phyloP scores from a whole-genome alignment of 2,797 vertebrate genomes.

The Rhabdophis nuchalis region DNA sequence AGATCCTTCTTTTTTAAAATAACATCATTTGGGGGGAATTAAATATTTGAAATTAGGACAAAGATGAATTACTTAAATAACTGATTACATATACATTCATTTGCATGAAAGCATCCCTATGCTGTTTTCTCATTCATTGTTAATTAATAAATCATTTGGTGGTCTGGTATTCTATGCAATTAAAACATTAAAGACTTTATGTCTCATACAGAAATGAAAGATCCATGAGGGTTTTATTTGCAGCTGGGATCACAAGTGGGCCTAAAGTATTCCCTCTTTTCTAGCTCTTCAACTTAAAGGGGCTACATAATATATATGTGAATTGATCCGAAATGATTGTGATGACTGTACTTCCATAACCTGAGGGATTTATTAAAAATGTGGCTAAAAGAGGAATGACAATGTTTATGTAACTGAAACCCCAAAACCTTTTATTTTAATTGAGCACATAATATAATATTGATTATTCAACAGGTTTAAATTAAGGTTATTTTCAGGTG shows the following conservation, averaged over 20 bases:
- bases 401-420: background rate
- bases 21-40: background rate
- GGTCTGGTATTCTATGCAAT: constrained; percentile 28
- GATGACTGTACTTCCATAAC: background rate
- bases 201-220: constrained; percentile 33
- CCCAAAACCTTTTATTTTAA: constrained; percentile 10
- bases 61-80: constrained; percentile 51
- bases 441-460: background rate
- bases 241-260: constrained; percentile 26
- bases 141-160: constrained; percentile 49
- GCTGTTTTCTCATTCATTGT: constrained; percentile 50
- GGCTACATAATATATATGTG: background rate
- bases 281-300: constrained; percentile 41
- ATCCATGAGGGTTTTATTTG: constrained; percentile 37
- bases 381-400: background rate
- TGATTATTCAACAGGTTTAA: constrained; percentile 18
- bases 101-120: constrained; percentile 44
- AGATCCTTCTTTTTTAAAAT: constrained; percentile 13
- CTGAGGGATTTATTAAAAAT: background rate
- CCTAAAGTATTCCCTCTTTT: constrained; percentile 39
- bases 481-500: constrained; percentile 13
- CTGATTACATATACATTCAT: constrained; percentile 45
- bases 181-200: constrained; percentile 39
- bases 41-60: constrained; percentile 51
- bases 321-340: background rate